These are phyloP conservation scores for Laupala kohalensis DNA, from an alignment of 1,140 invertebrate genomes.

Conservation along the genomic window DNA sequence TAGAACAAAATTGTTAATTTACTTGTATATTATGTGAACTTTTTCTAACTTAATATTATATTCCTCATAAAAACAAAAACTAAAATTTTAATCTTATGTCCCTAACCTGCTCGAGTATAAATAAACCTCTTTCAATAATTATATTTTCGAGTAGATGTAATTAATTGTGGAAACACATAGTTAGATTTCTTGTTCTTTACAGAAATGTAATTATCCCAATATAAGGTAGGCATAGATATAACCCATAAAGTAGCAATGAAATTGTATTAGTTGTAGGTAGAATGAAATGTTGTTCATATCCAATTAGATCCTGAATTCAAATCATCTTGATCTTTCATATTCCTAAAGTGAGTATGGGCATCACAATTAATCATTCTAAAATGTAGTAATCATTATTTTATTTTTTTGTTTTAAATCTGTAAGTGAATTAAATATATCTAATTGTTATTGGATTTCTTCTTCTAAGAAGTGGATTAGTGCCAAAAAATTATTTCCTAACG, in stretches of 20 bases:
- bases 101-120: background rate
- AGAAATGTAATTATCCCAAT: background rate
- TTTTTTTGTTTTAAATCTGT: too few species aligned
- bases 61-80: background rate
- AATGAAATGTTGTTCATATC: background rate
- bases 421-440: too few species aligned
- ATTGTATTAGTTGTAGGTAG: background rate
- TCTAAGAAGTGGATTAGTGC: too few species aligned
- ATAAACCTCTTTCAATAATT: background rate
- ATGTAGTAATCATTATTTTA: too few species aligned
- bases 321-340: background rate
- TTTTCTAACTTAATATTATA: background rate
- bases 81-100: background rate
- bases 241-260: background rate
- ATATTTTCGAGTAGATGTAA: background rate
- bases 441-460: too few species aligned
- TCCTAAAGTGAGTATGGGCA: too few species aligned
- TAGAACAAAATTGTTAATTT: too few species aligned
- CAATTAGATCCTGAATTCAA: background rate
- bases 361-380: too few species aligned
- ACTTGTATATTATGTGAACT: too few species aligned
- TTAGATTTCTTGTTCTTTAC: background rate
- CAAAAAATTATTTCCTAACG: too few species aligned
- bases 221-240: background rate
- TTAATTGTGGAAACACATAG: background rate